Base-by-base conservation (phyloP, 92 coral and sea anemone genomes). In the Micromussa lordhowensis region DNA sequence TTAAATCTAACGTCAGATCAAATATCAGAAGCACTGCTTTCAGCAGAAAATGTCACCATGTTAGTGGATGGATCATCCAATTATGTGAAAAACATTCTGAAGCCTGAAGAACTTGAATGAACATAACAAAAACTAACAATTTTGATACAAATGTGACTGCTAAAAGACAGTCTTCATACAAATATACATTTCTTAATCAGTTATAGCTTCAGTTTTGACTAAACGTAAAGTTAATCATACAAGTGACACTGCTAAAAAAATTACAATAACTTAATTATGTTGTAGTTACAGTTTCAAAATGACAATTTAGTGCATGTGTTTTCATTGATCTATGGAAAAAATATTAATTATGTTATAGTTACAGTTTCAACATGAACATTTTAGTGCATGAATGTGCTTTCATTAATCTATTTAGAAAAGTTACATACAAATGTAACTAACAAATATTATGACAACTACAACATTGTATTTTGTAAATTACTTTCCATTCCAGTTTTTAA, bases 11-110 rank as follows among this genome's bases (percentile, higher is more conserved):
- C 49, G 54, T 72, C 85, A 7, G 80, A 82, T 48, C 88, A 89
- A 89, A 89, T 89, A 61, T 72, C 86, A 21, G 78, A 88, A 82
- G 88, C 80, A 34, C 72, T 89, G 70, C 86, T 85, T 78, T 77
- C 81, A 38, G 78, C 76, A 59, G 88, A 89, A 59, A 76, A 84
- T 78, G 36, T 89, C 59, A 89, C 61, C 24, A 83, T 89, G 92
- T 63, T 68, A 59, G 74, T 79, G 68, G 82, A 89, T 68, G 75
- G 58, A 83, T 44, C 78, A 68, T 84, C 92, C 73, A 89, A 89
- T 54, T 84, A 82, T 55, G 79, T 89, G 30, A 84, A 73, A 64
- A 30, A 89, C 70, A 84, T 89, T 66, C 75, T 86, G 78, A 40
- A 78, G 84, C 63, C 75, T 86, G 84, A 86, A 77, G 26, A 24